These are phyloP conservation scores for Emydura subglobosa DNA, from an alignment of 2,113 vertebrate genomes.

Conservation along the genomic window DNA sequence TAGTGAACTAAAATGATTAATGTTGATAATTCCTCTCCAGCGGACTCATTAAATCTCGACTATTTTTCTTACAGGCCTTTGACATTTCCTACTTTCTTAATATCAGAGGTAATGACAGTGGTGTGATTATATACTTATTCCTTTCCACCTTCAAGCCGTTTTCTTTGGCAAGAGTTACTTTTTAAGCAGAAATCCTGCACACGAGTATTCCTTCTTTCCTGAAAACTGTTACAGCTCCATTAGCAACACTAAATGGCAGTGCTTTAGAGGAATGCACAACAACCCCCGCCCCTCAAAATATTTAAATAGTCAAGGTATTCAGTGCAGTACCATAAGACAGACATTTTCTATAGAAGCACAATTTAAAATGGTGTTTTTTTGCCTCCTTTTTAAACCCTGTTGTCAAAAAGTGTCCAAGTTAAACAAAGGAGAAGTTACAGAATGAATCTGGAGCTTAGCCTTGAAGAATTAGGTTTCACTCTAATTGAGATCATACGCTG, in stretches of 20 bases:
- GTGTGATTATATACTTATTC: constrained; percentile 82
- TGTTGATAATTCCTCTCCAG: constrained; percentile 81
- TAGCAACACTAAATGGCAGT: constrained; percentile 70
- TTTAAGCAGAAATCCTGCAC: constrained; percentile 74
- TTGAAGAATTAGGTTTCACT: constrained; percentile 88
- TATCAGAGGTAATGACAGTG: constrained; percentile 83
- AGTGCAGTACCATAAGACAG: constrained; percentile 44
- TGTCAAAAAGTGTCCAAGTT: constrained; percentile 86
- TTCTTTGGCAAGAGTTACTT: constrained; percentile 73
- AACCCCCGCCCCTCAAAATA: constrained; percentile 32
- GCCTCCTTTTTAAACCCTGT: constrained; percentile 66
- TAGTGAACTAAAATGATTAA: constrained; percentile 77
- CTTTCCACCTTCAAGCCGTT: constrained; percentile 80
- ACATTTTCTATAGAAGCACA: constrained; percentile 69
- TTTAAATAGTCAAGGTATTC: constrained; percentile 65
- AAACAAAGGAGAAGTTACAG: constrained; percentile 86
- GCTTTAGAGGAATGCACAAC: constrained; percentile 58
- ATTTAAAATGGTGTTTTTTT: constrained; percentile 57
- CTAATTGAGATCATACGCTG: constrained; percentile 92
- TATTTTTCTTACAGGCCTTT: constrained; percentile 81
- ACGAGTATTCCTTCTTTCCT: constrained; percentile 76
- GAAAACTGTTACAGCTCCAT: constrained; percentile 77
- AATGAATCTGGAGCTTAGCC: constrained; percentile 82
- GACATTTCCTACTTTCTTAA: constrained; percentile 82
- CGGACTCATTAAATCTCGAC: constrained; percentile 78